phyloP scores from a whole-genome alignment of 2,888 invertebrate species.

The Drosophila siamana region DNA sequence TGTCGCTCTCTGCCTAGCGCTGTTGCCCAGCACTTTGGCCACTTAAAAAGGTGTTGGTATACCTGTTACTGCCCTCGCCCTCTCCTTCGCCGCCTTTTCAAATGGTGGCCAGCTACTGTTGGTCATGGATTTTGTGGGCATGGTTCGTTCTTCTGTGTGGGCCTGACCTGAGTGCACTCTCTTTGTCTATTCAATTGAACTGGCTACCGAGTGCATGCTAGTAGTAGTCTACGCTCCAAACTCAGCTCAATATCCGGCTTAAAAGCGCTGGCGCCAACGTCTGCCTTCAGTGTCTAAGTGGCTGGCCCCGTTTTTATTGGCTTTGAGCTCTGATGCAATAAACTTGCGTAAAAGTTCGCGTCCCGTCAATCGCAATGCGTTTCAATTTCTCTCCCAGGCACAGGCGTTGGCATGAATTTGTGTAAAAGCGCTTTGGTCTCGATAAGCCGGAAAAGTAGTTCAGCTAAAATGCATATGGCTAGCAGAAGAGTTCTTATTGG shows the following conservation, averaged over 20 bases:
- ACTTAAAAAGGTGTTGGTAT: conserved; percentile 40
- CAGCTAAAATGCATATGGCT: too few species aligned
- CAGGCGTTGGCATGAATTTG: conserved; percentile 3
- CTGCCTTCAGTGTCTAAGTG: conserved; percentile 59
- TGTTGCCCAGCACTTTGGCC: neutral
- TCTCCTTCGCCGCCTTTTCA: conserved; percentile 31
- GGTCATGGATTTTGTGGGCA: conserved; percentile 12
- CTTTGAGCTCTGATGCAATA: conserved; percentile 68
- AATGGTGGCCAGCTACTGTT: neutral
- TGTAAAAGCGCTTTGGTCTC: conserved; percentile 4
- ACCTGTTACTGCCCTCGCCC: conserved; percentile 25
- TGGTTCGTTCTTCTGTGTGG: conserved; percentile 7
- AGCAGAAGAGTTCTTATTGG: neutral
- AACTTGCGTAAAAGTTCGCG: conserved; percentile 62
- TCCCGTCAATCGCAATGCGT: conserved; percentile 47
- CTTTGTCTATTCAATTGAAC: conserved; percentile 73
- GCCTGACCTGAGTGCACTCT: conserved; percentile 40
- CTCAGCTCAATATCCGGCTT: conserved; percentile 38
- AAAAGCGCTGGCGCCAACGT: conserved; percentile 13
- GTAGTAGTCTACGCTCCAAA: conserved; percentile 4
- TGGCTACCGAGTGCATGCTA: conserved; percentile 54
- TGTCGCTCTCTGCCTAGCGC: too few species aligned
- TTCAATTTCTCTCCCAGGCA: conserved; percentile 3
- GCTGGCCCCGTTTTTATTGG: conserved; percentile 62
- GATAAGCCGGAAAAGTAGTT: neutral